Conservation (phyloP, 2,113 vertebrate species). For the Lophius piscatorius region DNA sequence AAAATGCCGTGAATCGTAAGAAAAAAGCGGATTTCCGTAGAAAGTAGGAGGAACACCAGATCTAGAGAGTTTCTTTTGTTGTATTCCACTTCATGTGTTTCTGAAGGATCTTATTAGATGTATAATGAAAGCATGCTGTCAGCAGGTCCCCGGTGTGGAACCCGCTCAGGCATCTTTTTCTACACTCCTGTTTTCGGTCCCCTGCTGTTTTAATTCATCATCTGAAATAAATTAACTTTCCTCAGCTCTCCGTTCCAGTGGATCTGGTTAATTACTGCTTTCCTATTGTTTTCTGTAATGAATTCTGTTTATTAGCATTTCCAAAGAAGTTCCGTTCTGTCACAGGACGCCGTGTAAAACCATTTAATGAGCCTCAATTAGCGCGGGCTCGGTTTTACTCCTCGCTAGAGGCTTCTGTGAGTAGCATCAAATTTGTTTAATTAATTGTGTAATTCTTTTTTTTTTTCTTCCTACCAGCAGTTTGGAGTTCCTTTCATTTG, state of each 20-base stretch:
- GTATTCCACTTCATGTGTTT: background rate
- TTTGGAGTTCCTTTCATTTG: conserved; percentile 15
- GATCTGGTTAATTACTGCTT: conserved; percentile 59
- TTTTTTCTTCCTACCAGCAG: too few species aligned
- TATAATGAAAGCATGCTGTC: background rate
- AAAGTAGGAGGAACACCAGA: too few species aligned
- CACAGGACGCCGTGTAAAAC: conserved; percentile 40
- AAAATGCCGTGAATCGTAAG: too few species aligned
- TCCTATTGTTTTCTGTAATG: conserved; percentile 63
- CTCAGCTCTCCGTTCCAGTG: conserved; percentile 13
- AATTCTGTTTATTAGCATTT: conserved; percentile 63
- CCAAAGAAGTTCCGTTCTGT: conserved; percentile 36
- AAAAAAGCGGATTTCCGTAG: too few species aligned
- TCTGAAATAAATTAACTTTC: conserved; percentile 36
- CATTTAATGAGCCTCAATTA: conserved; percentile 63
- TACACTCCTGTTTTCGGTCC: conserved; percentile 8
- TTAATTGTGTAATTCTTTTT: conserved; percentile 49
- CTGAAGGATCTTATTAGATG: background rate
- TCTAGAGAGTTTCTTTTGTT: too few species aligned
- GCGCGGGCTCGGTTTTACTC: conserved; percentile 34
- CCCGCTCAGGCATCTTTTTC: conserved; percentile 2
- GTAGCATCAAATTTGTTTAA: conserved; percentile 49
- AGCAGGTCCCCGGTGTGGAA: background rate
- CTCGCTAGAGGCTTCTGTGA: conserved; percentile 25
- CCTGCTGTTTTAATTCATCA: conserved; percentile 47